Evolutionary conservation across 2,797 vertebrate genomes (phyloP).

Genomic region (Falco cherrug): DNA sequence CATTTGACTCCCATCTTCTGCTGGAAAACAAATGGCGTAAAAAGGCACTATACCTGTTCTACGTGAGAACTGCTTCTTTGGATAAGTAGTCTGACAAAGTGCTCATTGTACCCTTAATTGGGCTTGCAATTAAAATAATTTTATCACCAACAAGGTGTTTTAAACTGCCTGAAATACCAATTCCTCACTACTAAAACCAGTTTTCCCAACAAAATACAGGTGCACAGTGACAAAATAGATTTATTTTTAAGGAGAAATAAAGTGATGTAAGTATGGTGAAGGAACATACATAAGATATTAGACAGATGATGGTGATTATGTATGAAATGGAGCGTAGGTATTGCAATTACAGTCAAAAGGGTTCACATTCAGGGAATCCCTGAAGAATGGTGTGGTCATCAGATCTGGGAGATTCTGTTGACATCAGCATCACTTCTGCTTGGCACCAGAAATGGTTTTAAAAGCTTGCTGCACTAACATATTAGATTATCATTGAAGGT

Average conservation of each 20-base stretch:
- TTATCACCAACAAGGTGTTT: background rate
- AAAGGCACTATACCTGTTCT: background rate
- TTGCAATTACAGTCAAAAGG: conserved; percentile 54
- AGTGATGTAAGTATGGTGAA: conserved; percentile 57
- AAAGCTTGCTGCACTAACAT: conserved; percentile 69
- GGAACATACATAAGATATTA: conserved; percentile 34
- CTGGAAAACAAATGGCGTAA: background rate
- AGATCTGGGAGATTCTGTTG: conserved; percentile 56
- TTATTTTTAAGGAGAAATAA: conserved; percentile 20
- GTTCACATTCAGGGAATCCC: conserved; percentile 63
- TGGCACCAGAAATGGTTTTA: conserved; percentile 66
- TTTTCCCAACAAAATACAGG: conserved; percentile 23
- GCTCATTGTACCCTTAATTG: background rate
- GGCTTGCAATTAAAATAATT: background rate
- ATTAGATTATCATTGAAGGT: conserved; percentile 56
- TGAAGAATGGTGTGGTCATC: conserved; percentile 66
- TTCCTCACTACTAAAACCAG: background rate
- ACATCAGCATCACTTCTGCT: conserved; percentile 67
- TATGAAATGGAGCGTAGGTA: conserved; percentile 44
- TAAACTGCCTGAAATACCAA: background rate
- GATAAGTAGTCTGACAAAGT: background rate
- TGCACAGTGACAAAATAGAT: conserved; percentile 53
- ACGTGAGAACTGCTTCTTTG: background rate
- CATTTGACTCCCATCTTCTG: background rate
- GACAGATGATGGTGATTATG: conserved; percentile 1